Base-by-base conservation (phyloP, 2,113 vertebrate genomes). In the Chlamydotis undulata region DNA sequence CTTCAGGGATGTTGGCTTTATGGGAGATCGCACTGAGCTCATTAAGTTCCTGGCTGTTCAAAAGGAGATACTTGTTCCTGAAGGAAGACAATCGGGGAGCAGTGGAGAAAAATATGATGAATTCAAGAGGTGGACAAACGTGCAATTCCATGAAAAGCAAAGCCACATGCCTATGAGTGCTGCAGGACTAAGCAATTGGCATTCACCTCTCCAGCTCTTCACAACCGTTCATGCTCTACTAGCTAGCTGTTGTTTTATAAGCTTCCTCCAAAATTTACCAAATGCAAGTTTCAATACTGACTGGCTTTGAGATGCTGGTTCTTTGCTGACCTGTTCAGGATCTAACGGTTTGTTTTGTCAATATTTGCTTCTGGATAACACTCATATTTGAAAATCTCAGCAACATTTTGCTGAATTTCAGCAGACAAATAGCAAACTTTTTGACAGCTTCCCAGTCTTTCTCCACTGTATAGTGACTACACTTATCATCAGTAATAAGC, bases 41-140 rank as follows among this genome's bases (percentile, higher is more conserved):
- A 15, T 99, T 99, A 71, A 99, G 98, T 39, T 99, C 99, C 95
- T 99, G 99, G 90, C 98, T 99, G 80, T 99, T 99, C 39, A 99
- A 96, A 57, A 99, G 98, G 67, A 99, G 98, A 94, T 99, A 99
- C 87, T 99, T 99, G 97, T 99, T 99, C 97, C 99, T 99, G 95
- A 90, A 98, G 93, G 16, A 84, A 84, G 90, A 23, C 29, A 83
- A 63, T 10, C 12, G 14, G 41, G 41, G 29, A 68, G 19, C 0
- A 75, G n/a, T 26, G 50, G 60, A 41, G 69, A 87, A 59, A 89
- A 85, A 19, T 1, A 70, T 0, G 10, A 83, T 87, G 17, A 89
- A n/a, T 82, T 71, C 35, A 49, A 70, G 52, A 56, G 39, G 57
- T 56, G 63, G n/a, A 29, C 33, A 85, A 83, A 83, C 7, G 3